Evolutionary conservation across 2,797 vertebrate genomes (phyloP).

Genomic region (Potorous gilbertii): DNA sequence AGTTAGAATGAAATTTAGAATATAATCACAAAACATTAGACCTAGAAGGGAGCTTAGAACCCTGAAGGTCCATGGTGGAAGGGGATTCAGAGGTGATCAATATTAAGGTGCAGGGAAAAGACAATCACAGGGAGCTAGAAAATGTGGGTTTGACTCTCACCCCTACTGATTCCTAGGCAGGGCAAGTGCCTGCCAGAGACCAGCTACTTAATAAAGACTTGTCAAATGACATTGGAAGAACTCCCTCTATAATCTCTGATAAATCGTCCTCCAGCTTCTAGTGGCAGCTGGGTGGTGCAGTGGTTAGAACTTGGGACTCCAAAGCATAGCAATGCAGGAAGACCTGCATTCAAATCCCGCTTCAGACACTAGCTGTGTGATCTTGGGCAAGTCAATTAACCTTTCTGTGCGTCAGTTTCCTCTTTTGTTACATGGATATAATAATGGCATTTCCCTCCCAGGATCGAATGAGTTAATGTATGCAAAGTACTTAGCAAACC

Average conservation of each 20-base stretch:
- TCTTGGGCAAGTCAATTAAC: background rate
- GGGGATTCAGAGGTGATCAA: background rate
- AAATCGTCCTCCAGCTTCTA: background rate
- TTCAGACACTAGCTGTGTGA: background rate
- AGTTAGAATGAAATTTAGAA: background rate
- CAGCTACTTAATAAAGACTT: background rate
- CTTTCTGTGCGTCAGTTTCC: background rate
- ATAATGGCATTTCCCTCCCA: background rate
- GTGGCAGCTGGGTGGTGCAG: background rate
- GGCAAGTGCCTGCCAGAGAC: background rate
- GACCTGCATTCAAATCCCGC: background rate
- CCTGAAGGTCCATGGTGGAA: background rate
- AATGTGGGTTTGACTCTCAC: background rate
- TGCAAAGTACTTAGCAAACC: background rate
- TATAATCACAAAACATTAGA: background rate
- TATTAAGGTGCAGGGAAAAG: background rate
- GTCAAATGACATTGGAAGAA: background rate
- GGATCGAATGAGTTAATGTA: background rate
- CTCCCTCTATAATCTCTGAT: background rate
- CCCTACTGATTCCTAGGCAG: background rate
- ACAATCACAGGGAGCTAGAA: background rate
- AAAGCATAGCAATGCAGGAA: background rate
- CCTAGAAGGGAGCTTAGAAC: background rate
- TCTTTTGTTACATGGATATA: background rate
- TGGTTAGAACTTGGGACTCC: background rate